Base-by-base conservation (phyloP, 2,797 vertebrate genomes). In the Tadarida brasiliensis region DNA sequence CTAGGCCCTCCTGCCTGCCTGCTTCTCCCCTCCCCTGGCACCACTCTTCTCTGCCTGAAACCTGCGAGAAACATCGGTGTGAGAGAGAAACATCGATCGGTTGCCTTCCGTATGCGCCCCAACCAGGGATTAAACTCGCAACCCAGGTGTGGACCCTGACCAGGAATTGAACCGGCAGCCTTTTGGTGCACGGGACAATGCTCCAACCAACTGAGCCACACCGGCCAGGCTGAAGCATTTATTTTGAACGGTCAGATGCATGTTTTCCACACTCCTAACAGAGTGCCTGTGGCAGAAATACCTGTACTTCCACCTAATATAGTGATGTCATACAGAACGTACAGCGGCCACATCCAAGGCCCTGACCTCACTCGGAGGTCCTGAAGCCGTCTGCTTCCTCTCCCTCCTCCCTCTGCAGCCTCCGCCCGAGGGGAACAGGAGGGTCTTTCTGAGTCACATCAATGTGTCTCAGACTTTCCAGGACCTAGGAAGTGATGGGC, bases 251-350 rank as follows among this genome's bases (percentile, higher is more conserved):
- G 19, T 59, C 47, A 7, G 0, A 30, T 68, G 28, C 30, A 3
- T 33, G 4, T 80, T 59, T 83, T 26, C 4, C 73, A 6, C 3
- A 2, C 59, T 90, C 59, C 39, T 35, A 30, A 56, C n/a, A 35
- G 57, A 57, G 15, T 22, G 16, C 47, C 51, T 1, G 2, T 39
- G 63, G 49, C 11, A 24, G 39, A 59, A 22, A 9, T 10, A 5
- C 8, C 9, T 28, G 12, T 17, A 2, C 14, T 59, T 30, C 9
- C 19, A 22, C 19, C 17, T 61, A 1, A 2, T 30, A 15, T 20
- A n/a, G n/a, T 0, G 33, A 6, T 2, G 0, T 56, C 15, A 16
- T 0, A 0, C 47, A 12, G 57, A 33, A 63, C 26, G 39, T 56
- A 7, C 8, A 12, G 67, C 10, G 22, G 33, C 61, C 56, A 24